Evolutionary conservation across 2,888 invertebrate species (phyloP).

Genomic region (Hetaerina titia): DNA sequence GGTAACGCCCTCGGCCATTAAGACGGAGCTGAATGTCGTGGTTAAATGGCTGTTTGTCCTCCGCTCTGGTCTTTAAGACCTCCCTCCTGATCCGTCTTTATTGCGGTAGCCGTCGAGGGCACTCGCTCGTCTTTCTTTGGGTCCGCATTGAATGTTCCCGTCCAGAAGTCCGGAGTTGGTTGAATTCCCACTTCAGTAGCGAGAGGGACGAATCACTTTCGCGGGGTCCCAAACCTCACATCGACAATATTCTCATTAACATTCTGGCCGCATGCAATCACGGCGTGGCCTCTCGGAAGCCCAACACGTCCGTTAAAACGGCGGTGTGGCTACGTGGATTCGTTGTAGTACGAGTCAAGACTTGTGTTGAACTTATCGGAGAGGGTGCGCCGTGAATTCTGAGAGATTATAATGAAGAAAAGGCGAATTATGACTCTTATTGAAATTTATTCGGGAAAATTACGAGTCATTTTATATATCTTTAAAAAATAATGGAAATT

Average conservation of each 20-base stretch:
- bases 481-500: no score
- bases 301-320: background rate
- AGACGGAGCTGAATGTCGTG: background rate
- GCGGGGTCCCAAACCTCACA: background rate
- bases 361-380: background rate
- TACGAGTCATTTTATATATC: no score
- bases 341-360: background rate
- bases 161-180: background rate
- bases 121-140: background rate
- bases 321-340: background rate
- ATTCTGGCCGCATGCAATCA: background rate
- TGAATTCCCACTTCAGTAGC: background rate
- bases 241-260: background rate
- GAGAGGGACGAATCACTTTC: background rate
- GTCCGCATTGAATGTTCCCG: background rate
- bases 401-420: background rate
- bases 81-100: background rate
- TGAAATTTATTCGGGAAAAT: no score
- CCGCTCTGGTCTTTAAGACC: background rate
- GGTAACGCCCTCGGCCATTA: constrained; percentile 3
- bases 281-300: background rate
- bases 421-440: no score
- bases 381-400: background rate
- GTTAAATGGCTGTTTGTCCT: background rate
- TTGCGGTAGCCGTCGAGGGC: background rate